Percentiles rank a stretch among this genome's conserved stretches.
phyloP scores from a whole-genome alignment of 2,888 invertebrate genomes.

The Xestia c-nigrum region DNA sequence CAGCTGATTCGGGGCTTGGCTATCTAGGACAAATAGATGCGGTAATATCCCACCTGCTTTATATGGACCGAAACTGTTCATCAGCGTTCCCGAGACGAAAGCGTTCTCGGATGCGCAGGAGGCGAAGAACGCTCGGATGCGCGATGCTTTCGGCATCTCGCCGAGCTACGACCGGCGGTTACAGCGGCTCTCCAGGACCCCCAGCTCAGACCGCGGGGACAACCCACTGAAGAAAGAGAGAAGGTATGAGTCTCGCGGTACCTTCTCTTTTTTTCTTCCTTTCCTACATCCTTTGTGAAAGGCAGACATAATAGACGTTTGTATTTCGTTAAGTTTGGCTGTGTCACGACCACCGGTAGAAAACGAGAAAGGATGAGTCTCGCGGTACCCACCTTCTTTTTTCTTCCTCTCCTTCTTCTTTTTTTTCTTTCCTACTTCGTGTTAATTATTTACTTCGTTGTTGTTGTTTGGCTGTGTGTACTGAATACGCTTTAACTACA shows the following conservation, averaged over 20 bases:
- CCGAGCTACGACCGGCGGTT: conserved; percentile 44
- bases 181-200: conserved; percentile 27
- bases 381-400: conserved; percentile 33
- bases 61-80: conserved; percentile 26
- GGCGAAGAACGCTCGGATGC: conserved; percentile 50
- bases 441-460: background rate
- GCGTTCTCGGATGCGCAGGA: conserved; percentile 50
- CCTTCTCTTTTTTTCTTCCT: conserved; percentile 41
- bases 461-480: conserved; percentile 29
- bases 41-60: conserved; percentile 23
- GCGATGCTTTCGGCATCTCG: conserved; percentile 48
- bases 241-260: conserved; percentile 39
- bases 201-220: conserved; percentile 20
- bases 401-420: conserved; percentile 3
- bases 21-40: conserved; percentile 18
- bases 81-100: conserved; percentile 45
- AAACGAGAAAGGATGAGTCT: conserved; percentile 38
- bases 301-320: conserved; percentile 20
- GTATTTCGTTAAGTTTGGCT: conserved; percentile 4
- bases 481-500: conserved; percentile 1
- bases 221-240: conserved; percentile 28
- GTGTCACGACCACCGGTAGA: background rate
- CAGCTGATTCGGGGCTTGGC: background rate
- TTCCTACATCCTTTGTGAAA: conserved; percentile 21
- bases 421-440: background rate